Base-by-base conservation (phyloP, 2,113 vertebrate species). In the Lota lota region DNA sequence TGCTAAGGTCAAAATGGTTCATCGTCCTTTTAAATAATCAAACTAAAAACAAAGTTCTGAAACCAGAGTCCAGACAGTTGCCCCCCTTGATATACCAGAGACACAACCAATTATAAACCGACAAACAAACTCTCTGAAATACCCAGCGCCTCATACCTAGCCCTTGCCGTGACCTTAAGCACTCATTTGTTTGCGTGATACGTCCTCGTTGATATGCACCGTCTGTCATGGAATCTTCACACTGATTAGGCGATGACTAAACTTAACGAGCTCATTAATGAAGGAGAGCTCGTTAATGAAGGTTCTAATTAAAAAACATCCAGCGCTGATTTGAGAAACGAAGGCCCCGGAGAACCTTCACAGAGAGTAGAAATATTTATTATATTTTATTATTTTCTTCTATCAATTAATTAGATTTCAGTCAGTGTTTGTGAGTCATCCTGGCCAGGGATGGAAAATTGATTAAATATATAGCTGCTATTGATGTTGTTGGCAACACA, bases 221-320 rank as follows among this genome's bases (percentile, higher is more conserved):
- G 22, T 68, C 61, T 67, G 22, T 68, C 61, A 63, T 80, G 58
- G 72, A 71, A 59, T 74, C 68, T 70, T 59, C n/a, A 66, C 64
- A 20, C 58, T 65, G 63, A 85, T 84, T 75, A 78, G 75, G 67
- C 79, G 75, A 83, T 82, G 79, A 77, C 71, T 61, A 67, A 79
- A 72, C 70, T 73, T 66, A 82, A 76, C n/a, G 22, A 81, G 75
- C 69, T 79, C 69, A 74, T 82, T 80, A 86, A 85, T 83, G 78
- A 72, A 19, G 1, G 62, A 77, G 66, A 64, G 75, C 67, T 75
- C 84, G 79, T 83, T 85, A 85, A 86, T 84, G 69, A 79, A 79
- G 68, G 69, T 75, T 83, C 58, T 78, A 80, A 87, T 82, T 84
- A 70, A 84, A 79, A 83, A 74, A 56, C 63, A 76, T 73, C 80